Percentiles rank a stretch among this genome's conserved stretches.
phyloP scores from a whole-genome alignment of 2,888 invertebrate genomes.

The Noctua janthina region DNA sequence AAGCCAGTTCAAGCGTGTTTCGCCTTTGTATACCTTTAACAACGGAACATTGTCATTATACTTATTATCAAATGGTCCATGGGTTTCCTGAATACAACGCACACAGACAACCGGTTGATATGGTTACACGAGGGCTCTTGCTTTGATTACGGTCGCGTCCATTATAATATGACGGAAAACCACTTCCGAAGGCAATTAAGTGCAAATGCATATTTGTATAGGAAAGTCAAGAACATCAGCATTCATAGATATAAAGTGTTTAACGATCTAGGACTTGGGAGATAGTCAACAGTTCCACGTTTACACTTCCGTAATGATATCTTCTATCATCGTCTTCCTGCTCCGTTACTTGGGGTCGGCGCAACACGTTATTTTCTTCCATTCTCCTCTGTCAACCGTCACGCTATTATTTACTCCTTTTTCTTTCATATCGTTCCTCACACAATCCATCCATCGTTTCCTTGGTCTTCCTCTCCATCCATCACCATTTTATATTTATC shows the following conservation, averaged over 20 bases:
- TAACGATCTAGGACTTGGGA: slow-evolving; percentile 23
- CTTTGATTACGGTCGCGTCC: slow-evolving; percentile 44
- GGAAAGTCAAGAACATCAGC: slow-evolving; percentile 50
- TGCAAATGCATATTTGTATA: slow-evolving; percentile 23
- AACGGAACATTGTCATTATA: slow-evolving; percentile 86
- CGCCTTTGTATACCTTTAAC: slow-evolving; percentile 79
- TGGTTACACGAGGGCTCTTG: slow-evolving; percentile 41
- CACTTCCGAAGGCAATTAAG: slow-evolving; percentile 63
- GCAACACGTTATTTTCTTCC: neutral
- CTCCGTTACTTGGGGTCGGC: neutral
- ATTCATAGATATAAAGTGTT: slow-evolving; percentile 35
- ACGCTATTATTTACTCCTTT: neutral
- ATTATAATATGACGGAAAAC: slow-evolving; percentile 53
- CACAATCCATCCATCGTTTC: neutral
- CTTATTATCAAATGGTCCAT: slow-evolving; percentile 77
- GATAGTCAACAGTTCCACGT: slow-evolving; percentile 4
- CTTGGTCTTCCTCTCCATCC: neutral
- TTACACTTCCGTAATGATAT: slow-evolving; percentile 11
- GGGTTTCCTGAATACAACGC: slow-evolving; percentile 67
- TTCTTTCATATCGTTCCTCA: neutral
- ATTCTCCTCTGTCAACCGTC: neutral
- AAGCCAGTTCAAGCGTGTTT: slow-evolving; percentile 60
- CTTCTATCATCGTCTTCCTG: neutral
- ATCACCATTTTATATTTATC: neutral
- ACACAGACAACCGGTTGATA: slow-evolving; percentile 47